phyloP scores from a whole-genome alignment of 2,113 vertebrate genomes.

The Cairina moschata region DNA sequence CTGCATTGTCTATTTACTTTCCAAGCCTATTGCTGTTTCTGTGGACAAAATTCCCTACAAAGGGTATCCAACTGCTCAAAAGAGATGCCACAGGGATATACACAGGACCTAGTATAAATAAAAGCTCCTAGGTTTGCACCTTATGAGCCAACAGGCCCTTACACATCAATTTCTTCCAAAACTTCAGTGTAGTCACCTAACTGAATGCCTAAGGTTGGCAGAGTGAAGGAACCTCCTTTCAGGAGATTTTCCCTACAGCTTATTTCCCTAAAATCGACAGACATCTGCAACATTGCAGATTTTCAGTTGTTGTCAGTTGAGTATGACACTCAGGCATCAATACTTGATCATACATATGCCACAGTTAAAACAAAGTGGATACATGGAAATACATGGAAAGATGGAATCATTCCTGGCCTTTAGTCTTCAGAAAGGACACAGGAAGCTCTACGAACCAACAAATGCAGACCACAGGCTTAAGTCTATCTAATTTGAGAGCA shows the following conservation, averaged over 20 bases:
- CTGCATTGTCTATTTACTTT: not conserved
- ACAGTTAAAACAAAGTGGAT: not conserved
- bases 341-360: not conserved
- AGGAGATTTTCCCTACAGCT: not conserved
- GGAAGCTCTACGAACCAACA: not conserved
- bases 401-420: not conserved
- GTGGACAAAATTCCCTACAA: not conserved
- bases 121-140: not conserved
- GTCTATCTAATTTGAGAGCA: not conserved
- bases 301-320: not conserved
- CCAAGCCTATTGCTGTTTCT: not conserved
- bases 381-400: not conserved
- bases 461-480: not conserved
- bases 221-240: not conserved
- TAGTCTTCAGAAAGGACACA: not conserved
- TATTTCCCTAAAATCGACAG: not conserved
- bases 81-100: not conserved
- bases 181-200: not conserved
- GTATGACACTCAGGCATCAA: fast-evolving
- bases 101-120: not conserved
- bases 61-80: not conserved
- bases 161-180: not conserved
- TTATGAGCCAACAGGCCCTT: not conserved
- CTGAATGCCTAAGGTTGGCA: not conserved
- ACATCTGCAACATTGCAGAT: not conserved